Conservation (phyloP, 2,797 vertebrate genomes). For the Acanthopagrus latus region DNA sequence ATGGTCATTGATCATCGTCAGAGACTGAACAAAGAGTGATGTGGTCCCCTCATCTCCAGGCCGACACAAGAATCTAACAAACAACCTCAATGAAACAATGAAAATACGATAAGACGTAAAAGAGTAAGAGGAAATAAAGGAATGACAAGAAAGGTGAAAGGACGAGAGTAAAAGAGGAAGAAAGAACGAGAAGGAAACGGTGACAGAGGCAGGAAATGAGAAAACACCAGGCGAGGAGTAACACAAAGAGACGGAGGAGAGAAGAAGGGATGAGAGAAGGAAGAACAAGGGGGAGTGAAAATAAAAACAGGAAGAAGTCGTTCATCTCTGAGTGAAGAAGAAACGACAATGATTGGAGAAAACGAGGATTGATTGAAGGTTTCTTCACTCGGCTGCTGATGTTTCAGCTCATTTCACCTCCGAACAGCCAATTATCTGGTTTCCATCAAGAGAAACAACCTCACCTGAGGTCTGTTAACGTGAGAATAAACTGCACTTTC, state of each 20-base stretch:
- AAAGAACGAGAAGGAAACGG: neutral
- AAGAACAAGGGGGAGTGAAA: no score
- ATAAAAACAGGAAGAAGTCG: no score
- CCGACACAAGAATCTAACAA: no score
- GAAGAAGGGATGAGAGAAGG: neutral
- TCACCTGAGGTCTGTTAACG: neutral
- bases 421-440: neutral
- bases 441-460: neutral
- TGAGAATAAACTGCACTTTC: neutral
- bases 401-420: neutral
- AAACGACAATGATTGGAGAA: no score
- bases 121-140: no score
- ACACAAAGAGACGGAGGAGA: neutral
- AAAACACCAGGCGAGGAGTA: neutral
- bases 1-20: no score
- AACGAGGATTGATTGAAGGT: no score
- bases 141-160: neutral
- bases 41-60: no score
- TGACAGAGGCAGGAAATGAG: slow-evolving; percentile 1
- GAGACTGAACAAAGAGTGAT: no score
- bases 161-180: neutral
- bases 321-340: no score
- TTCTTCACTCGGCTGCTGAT: neutral
- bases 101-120: neutral
- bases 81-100: neutral